phyloP scores from a whole-genome alignment of 2,888 invertebrate species.

The Portevinia maculata region DNA sequence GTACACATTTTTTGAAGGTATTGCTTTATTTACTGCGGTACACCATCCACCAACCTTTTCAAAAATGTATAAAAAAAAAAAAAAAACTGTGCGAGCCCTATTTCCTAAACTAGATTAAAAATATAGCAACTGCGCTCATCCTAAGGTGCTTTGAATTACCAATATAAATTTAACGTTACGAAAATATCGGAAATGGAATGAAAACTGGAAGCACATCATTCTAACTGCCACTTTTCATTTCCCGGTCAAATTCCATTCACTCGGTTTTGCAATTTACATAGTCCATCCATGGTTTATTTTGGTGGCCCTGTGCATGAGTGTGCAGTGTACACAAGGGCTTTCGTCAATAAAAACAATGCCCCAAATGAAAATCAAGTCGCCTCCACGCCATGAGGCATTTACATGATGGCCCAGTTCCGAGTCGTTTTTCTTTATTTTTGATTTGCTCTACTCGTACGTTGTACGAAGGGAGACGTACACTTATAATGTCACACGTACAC shows the following conservation, averaged over 20 bases:
- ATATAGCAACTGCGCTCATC: background rate
- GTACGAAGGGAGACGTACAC: background rate
- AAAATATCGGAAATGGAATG: slow-evolving; percentile 13
- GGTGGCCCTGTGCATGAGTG: background rate
- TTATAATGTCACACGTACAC: background rate
- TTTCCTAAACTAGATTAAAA: slow-evolving; percentile 24
- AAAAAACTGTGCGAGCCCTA: background rate
- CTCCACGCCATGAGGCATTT: slow-evolving; percentile 6
- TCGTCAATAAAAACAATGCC: slow-evolving; percentile 11
- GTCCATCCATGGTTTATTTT: background rate
- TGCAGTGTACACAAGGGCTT: slow-evolving; percentile 15
- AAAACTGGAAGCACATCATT: background rate
- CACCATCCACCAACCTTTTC: too few relatives aligned
- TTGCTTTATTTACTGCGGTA: too few relatives aligned
- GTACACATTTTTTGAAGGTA: background rate
- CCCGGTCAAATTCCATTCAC: background rate
- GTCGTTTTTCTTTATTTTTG: background rate
- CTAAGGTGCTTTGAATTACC: too few relatives aligned
- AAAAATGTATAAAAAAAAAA: too few relatives aligned
- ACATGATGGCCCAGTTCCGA: slow-evolving; percentile 14
- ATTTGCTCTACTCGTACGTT: background rate
- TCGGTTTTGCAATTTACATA: slow-evolving; percentile 11
- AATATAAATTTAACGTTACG: too few relatives aligned
- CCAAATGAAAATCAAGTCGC: slow-evolving; percentile 1
- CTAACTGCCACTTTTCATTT: background rate